Evolutionary conservation across 2,888 invertebrate species (phyloP).

Genomic region (Ophioninae sp.): DNA sequence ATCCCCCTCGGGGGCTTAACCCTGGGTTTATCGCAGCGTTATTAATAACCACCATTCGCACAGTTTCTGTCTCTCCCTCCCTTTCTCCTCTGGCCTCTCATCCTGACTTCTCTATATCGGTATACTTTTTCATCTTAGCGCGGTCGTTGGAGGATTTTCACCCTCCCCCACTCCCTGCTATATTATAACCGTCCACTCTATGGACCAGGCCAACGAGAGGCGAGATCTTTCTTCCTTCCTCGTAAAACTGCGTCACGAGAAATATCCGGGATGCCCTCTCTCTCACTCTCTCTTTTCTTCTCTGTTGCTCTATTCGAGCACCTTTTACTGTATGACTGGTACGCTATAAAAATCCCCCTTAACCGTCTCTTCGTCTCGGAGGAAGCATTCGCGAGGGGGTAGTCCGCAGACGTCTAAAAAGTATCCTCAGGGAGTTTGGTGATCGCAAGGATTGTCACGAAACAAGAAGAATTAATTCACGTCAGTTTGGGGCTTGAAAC

Average conservation of each 20-base stretch:
- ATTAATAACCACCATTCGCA: constrained; percentile 72
- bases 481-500: neutral
- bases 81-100: too few relatives aligned
- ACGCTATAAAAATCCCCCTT: constrained; percentile 52
- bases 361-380: constrained; percentile 44
- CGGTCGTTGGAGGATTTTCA: constrained; percentile 20
- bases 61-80: constrained; percentile 54
- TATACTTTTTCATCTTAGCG: constrained; percentile 15
- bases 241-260: constrained; percentile 71
- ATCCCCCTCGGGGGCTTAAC: constrained; percentile 72
- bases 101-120: too few relatives aligned
- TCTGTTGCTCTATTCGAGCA: constrained; percentile 26
- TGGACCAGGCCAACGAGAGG: constrained; percentile 63
- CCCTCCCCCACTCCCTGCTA: constrained; percentile 28
- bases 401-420: constrained; percentile 41
- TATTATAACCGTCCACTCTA: constrained; percentile 38
- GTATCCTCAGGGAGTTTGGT: constrained; percentile 42
- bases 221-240: constrained; percentile 69
- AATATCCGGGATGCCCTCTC: constrained; percentile 40
- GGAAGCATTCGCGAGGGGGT: constrained; percentile 35
- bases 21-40: constrained; percentile 74
- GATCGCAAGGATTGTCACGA: neutral
- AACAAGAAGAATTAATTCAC: neutral
- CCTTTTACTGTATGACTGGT: constrained; percentile 44
- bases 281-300: neutral